phyloP scores from a whole-genome alignment of 2,888 invertebrate species.

The Leptopilina syphax region DNA sequence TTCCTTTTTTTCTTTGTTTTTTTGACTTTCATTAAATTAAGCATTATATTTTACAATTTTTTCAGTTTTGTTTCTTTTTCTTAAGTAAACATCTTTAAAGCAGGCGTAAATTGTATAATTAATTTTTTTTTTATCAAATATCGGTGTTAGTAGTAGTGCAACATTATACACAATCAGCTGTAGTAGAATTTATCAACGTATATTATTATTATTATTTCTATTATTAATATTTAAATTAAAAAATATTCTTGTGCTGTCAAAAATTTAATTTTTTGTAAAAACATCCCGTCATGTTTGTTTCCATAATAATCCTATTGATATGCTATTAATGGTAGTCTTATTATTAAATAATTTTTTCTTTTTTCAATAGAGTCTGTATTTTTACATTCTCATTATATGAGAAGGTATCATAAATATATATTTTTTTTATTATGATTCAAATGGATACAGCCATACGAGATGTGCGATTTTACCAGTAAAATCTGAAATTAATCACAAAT shows the following conservation, averaged over 20 bases:
- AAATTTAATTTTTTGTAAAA: neutral
- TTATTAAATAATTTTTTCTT: neutral
- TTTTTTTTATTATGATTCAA: neutral
- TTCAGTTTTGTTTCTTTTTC: constrained; percentile 30
- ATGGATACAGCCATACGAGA: constrained; percentile 10
- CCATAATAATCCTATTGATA: neutral
- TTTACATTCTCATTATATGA: neutral
- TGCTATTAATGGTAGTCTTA: neutral
- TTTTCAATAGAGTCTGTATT: neutral
- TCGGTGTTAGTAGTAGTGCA: constrained; percentile 15
- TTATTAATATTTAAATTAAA: neutral
- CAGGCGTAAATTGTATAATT: constrained; percentile 8
- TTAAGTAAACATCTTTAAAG: constrained; percentile 15
- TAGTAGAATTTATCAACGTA: neutral
- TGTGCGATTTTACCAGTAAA: neutral
- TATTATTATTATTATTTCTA: neutral
- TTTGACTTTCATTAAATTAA: constrained; percentile 65
- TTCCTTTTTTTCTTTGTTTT: no score
- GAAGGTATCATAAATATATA: neutral
- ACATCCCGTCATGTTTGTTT: neutral
- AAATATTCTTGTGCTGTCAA: constrained; percentile 15
- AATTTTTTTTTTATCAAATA: constrained; percentile 8
- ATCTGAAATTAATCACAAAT: neutral
- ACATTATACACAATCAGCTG: constrained; percentile 15
- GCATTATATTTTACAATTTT: constrained; percentile 65